These are phyloP conservation scores for Nestor notabilis DNA, from an alignment of 2,113 vertebrate species.

Conservation along the genomic window DNA sequence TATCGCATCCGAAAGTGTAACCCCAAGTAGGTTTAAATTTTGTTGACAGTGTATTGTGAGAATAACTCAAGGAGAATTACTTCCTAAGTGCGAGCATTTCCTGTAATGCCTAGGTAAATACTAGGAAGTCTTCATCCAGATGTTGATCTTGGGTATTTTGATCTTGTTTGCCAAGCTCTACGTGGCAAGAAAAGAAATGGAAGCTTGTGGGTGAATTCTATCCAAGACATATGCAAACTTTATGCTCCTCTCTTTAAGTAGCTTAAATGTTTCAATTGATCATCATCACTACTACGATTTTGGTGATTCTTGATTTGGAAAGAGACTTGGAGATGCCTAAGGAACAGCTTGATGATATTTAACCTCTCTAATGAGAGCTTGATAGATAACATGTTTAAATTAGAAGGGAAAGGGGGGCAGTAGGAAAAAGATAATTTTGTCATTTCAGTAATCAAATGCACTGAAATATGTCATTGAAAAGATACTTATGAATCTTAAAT, in stretches of 20 bases:
- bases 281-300: neutral
- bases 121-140: neutral
- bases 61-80: neutral
- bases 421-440: constrained; percentile 31
- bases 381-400: constrained; percentile 26
- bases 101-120: neutral
- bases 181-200: neutral
- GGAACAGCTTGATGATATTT: neutral
- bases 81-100: neutral
- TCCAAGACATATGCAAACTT: neutral
- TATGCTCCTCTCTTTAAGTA: neutral
- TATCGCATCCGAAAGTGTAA: neutral
- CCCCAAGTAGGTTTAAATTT: neutral
- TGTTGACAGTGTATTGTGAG: neutral
- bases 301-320: constrained; percentile 1
- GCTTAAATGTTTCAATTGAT: neutral
- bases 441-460: constrained; percentile 48
- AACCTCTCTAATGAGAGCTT: constrained; percentile 22
- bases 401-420: neutral
- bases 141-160: neutral
- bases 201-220: neutral
- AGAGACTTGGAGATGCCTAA: neutral
- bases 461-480: constrained; percentile 45
- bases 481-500: constrained; percentile 53
- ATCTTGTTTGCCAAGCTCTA: neutral